A percentile compares a stretch with the other conserved stretches of the same genome.
These are phyloP conservation scores for Trachelus tabidus DNA, from an alignment of 2,888 invertebrate species.

Conservation along the genomic window DNA sequence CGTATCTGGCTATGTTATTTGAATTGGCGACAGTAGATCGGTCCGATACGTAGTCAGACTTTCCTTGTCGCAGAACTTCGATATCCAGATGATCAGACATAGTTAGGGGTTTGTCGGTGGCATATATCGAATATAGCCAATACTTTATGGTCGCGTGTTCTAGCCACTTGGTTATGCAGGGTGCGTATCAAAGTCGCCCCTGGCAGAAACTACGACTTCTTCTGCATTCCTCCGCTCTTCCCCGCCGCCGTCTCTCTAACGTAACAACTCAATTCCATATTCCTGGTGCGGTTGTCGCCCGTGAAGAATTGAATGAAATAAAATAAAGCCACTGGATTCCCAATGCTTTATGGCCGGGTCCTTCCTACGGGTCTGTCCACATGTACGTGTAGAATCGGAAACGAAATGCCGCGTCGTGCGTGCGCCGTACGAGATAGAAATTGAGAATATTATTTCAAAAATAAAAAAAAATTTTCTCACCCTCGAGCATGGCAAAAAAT, in stretches of 20 bases:
- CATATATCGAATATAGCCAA: background rate
- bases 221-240: background rate
- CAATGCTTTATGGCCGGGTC: slow-evolving; percentile 32
- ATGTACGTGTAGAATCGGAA: no score
- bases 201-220: slow-evolving; percentile 41
- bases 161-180: slow-evolving; percentile 49
- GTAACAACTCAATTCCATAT: slow-evolving; percentile 63
- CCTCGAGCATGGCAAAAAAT: no score
- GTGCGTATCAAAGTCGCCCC: slow-evolving; percentile 46
- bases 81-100: no score
- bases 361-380: background rate
- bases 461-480: no score
- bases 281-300: slow-evolving; percentile 53
- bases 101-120: no score
- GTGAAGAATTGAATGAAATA: slow-evolving; percentile 61
- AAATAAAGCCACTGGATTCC: slow-evolving; percentile 53
- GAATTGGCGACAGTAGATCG: no score
- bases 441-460: no score
- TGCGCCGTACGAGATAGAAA: no score
- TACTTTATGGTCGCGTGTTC: slow-evolving; percentile 2
- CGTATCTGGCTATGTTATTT: rapidly evolving
- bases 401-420: no score
- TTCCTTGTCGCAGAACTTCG: no score
- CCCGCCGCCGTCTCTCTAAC: slow-evolving; percentile 22
- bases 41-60: no score